Percentiles rank a stretch among this genome's conserved stretches.
Conservation (phyloP, 2,113 vertebrate species). For the Caranx melampygus region DNA sequence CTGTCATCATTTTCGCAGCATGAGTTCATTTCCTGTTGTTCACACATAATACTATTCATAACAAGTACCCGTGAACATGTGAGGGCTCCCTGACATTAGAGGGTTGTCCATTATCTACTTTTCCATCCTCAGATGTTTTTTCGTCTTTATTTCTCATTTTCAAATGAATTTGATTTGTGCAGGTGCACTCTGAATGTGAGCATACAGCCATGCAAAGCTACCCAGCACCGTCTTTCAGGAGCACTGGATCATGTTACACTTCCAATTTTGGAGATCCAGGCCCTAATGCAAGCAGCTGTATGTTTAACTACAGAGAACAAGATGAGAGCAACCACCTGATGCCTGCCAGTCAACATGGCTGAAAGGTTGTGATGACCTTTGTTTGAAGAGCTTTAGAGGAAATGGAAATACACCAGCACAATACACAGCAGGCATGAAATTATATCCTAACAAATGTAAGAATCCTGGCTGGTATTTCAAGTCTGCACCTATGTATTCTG, state of each 20-base stretch:
- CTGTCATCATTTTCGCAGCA: background rate
- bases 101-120: background rate
- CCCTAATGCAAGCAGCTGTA: background rate
- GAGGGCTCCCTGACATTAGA: background rate
- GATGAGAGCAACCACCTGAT: conserved; percentile 10
- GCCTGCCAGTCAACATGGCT: conserved; percentile 1
- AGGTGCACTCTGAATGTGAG: background rate
- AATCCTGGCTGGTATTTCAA: too few species aligned
- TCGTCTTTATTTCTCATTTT: background rate
- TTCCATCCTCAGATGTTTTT: background rate
- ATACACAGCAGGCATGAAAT: background rate
- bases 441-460: background rate
- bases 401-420: background rate
- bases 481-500: background rate
- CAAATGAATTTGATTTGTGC: too few species aligned
- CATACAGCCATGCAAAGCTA: background rate
- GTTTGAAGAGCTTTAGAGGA: background rate
- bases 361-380: background rate
- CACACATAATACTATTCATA: background rate
- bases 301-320: conserved; percentile 4
- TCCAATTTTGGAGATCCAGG: background rate
- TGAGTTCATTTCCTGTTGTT: background rate
- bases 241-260: background rate
- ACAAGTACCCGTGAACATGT: background rate
- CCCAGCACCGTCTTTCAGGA: background rate